Evolutionary conservation across 1,140 invertebrate species (phyloP), one percentile per base, ranked within the genome.

Genomic region (Leguminivora glycinivorella): DNA sequence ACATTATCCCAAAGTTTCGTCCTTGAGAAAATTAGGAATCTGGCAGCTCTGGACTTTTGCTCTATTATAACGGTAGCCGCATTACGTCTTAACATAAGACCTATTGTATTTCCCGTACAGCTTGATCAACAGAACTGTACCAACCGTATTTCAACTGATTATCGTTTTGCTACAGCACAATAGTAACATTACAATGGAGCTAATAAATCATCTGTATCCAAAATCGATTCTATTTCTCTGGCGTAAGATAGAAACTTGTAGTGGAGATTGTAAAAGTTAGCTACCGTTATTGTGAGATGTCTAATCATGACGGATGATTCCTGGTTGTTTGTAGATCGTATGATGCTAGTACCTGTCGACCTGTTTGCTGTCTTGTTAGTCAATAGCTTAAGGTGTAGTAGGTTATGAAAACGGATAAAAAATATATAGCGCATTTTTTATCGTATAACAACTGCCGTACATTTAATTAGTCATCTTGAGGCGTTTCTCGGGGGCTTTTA

Each of bases 251-350:
- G 19, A 56, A 17, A 17, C 29, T 24, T 29, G 47, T n/a, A 26
- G 40, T 24, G 9, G 17, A 17, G 38, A 24, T 29, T 63, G 25
- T 34, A 17, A 29, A 17, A 63, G 26, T 63, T 24, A 24, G 47
- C 79, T 83, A 77, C 82, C 82, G 81, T 82, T 84, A 60, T 73
- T 56, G 71, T 60, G 71, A 82, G 82, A 87, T 87, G 76, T 81
- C 79, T 77, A 84, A 84, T 83, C 83, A 75, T 87, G 83, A 87
- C 83, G 81, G 83, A 87, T 87, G 83, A 76, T 75, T 68, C 71
- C 67, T 71, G 68, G 72, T 77, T 72, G 72, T 81, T 76, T 75
- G 72, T 79, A 76, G 40, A 43, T 43, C 40, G 40, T n/a, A 43
- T 43, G 34, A 38, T 38, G 34, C n/a, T n/a, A n/a, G n/a, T n/a